Evolutionary conservation across 1,140 invertebrate genomes (phyloP).

Genomic region (Apis cerana): DNA sequence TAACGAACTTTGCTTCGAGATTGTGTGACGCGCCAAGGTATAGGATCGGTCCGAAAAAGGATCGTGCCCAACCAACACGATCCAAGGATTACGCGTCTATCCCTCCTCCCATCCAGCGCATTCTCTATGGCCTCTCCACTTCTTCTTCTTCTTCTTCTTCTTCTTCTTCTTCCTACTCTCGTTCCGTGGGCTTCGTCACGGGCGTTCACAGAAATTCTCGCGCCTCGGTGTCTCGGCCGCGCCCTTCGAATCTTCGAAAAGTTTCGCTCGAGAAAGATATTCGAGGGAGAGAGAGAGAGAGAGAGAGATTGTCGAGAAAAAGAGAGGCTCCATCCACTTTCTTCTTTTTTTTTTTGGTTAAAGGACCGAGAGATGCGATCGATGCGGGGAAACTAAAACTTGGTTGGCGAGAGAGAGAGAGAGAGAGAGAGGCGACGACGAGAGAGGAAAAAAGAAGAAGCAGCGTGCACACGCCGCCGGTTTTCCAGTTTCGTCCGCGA

Average conservation of each 20-base stretch:
- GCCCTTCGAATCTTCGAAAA: conserved; percentile 36
- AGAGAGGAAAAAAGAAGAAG: conserved; percentile 34
- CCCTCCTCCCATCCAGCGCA: conserved; percentile 54
- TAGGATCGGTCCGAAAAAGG: conserved; percentile 59
- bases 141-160: background rate
- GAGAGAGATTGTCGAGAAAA: too few relatives aligned
- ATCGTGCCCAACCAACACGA: conserved; percentile 66
- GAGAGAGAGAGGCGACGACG: too few relatives aligned
- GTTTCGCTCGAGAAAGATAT: background rate
- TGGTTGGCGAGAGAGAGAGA: background rate
- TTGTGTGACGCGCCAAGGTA: background rate
- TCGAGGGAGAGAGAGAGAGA: background rate
- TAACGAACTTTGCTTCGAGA: too few relatives aligned
- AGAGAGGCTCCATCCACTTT: too few relatives aligned
- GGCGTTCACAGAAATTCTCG: background rate
- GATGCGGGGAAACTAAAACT: too few relatives aligned
- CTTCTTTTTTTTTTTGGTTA: too few relatives aligned
- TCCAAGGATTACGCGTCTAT: conserved; percentile 66
- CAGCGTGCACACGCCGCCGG: conserved; percentile 54
- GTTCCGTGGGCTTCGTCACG: background rate
- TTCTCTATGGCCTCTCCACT: conserved; percentile 29
- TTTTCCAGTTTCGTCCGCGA: conserved; percentile 69
- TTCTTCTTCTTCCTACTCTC: background rate
- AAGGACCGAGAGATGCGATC: too few relatives aligned
- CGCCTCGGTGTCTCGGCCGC: conserved; percentile 26